A percentile compares a stretch with the other conserved stretches of the same genome.
Evolutionary conservation across 2,113 vertebrate species (phyloP).

Genomic region (Sula dactylatra): DNA sequence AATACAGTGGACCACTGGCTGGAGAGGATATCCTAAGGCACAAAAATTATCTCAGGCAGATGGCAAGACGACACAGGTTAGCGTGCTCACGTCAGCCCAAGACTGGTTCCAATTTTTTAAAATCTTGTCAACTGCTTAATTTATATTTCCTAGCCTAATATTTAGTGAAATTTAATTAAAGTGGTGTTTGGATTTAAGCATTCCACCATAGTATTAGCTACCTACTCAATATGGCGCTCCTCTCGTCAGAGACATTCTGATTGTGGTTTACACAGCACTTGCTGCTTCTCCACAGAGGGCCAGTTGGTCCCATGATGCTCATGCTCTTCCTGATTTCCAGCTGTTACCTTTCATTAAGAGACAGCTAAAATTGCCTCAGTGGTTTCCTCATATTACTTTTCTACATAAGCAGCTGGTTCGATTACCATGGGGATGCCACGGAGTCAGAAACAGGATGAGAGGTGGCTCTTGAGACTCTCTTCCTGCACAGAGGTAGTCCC

Average conservation of each 20-base stretch:
- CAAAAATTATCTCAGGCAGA: not conserved
- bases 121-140: not conserved
- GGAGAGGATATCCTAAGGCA: not conserved
- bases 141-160: conserved; percentile 2
- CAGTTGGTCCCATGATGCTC: conserved; percentile 44
- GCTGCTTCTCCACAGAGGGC: conserved; percentile 42
- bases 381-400: conserved; percentile 37
- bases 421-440: not conserved
- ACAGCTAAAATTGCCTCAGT: conserved; percentile 26
- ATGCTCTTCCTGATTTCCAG: conserved; percentile 45
- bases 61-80: not conserved
- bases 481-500: not conserved
- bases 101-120: not conserved
- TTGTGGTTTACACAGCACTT: not conserved
- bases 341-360: conserved; percentile 51
- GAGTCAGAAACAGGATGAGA: not conserved
- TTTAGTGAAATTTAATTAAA: conserved; percentile 33
- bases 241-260: not conserved
- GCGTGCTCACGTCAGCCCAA: not conserved
- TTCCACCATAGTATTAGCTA: conserved; percentile 12
- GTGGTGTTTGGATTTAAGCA: not conserved
- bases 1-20: not conserved
- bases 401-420: not conserved
- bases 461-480: not conserved
- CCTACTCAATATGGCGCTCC: not conserved